Conservation (phyloP, 2,113 vertebrate genomes). For the Pygoscelis antarcticus region DNA sequence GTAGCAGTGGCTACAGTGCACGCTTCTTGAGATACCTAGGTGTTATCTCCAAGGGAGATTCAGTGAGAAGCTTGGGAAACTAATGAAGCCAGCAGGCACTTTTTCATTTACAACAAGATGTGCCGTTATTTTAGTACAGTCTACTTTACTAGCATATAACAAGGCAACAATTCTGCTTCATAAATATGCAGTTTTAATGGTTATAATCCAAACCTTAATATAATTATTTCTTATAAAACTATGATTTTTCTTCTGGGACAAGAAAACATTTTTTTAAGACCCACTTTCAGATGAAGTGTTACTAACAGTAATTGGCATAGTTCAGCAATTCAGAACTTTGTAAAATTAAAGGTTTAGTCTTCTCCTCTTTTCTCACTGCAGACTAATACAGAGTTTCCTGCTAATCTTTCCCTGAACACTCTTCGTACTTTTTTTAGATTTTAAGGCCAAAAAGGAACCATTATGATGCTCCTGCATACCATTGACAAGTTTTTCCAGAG, state of each 20-base stretch:
- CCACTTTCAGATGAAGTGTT: neutral
- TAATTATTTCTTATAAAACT: neutral
- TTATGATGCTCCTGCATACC: neutral
- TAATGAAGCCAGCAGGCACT: neutral
- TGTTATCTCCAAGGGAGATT: neutral
- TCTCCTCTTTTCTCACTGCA: neutral
- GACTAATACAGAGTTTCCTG: neutral
- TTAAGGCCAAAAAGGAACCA: neutral
- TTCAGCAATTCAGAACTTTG: neutral
- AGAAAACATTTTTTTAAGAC: neutral
- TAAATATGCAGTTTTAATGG: neutral
- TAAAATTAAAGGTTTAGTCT: neutral
- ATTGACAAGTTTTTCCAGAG: neutral
- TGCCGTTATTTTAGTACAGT: neutral
- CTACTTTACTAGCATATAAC: neutral
- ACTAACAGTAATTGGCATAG: neutral
- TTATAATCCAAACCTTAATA: neutral
- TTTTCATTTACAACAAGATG: neutral
- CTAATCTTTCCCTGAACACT: neutral
- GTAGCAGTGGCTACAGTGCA: neutral
- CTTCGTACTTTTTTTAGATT: neutral
- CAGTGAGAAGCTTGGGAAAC: neutral
- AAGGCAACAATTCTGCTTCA: neutral
- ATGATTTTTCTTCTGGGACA: neutral
- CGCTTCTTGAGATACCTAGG: rapidly evolving